Conservation (phyloP, 2,888 invertebrate species). For the Brenthis ino region DNA sequence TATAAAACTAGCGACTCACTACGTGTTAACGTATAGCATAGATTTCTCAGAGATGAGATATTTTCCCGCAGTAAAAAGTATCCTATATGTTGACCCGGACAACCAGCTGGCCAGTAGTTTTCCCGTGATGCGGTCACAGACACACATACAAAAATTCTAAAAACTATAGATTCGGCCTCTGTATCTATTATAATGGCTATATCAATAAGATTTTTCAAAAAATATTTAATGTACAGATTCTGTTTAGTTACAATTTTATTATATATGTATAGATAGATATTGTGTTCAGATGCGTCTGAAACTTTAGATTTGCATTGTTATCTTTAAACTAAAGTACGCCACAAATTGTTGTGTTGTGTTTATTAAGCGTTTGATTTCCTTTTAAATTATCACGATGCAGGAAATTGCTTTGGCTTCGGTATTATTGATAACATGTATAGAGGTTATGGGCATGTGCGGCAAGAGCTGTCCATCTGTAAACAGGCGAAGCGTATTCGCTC, state of each 20-base stretch:
- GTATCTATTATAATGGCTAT: too few relatives aligned
- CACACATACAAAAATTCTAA: too few relatives aligned
- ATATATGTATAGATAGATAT: neutral
- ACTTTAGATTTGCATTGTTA: neutral
- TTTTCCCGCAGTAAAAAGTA: too few relatives aligned
- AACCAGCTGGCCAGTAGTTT: too few relatives aligned
- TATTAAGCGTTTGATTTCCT: conserved; percentile 7
- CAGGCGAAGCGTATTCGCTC: conserved; percentile 8
- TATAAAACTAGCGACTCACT: too few relatives aligned
- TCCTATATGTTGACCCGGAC: too few relatives aligned
- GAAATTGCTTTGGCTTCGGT: conserved; percentile 10
- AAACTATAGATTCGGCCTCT: too few relatives aligned
- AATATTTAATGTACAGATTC: too few relatives aligned
- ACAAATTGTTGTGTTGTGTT: neutral
- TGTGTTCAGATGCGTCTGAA: neutral
- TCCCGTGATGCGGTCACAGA: too few relatives aligned
- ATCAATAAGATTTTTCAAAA: too few relatives aligned
- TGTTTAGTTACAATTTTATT: neutral
- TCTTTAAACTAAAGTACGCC: neutral
- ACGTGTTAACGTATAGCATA: too few relatives aligned
- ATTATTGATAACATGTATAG: conserved; percentile 11
- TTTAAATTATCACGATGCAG: neutral
- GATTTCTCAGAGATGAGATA: too few relatives aligned
- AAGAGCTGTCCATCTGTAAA: neutral
- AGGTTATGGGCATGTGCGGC: neutral